Conservation (phyloP, 2,113 vertebrate species). For the Baryphthengus martii region DNA sequence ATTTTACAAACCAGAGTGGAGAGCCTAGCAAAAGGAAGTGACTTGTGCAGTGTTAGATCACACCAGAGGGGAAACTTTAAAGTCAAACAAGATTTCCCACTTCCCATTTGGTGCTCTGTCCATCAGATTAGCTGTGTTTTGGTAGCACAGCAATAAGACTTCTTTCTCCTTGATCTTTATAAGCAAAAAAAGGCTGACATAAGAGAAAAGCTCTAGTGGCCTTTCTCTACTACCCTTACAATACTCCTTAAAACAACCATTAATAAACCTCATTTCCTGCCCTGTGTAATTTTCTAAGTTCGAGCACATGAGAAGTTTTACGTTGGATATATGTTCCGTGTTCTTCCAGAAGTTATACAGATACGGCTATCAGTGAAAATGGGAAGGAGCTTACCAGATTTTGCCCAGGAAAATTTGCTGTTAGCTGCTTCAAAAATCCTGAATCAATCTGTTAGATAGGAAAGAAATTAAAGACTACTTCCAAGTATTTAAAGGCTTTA, state of each 20-base stretch:
- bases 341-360: background rate
- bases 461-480: background rate
- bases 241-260: background rate
- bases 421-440: background rate
- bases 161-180: constrained; percentile 25
- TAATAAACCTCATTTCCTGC: constrained; percentile 40
- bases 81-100: background rate
- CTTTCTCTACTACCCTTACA: background rate
- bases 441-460: background rate
- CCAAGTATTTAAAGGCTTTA: background rate
- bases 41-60: background rate
- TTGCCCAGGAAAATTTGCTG: background rate
- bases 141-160: background rate
- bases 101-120: background rate
- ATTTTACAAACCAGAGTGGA: background rate
- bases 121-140: constrained; percentile 15
- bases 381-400: background rate
- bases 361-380: background rate
- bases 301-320: background rate
- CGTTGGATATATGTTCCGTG: background rate
- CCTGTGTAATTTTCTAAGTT: background rate
- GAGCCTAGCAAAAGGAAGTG: background rate
- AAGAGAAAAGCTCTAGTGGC: background rate
- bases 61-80: background rate
- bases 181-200: background rate